Evolutionary conservation across 2,113 vertebrate genomes (phyloP).

Genomic region (Clarias batrachus): DNA sequence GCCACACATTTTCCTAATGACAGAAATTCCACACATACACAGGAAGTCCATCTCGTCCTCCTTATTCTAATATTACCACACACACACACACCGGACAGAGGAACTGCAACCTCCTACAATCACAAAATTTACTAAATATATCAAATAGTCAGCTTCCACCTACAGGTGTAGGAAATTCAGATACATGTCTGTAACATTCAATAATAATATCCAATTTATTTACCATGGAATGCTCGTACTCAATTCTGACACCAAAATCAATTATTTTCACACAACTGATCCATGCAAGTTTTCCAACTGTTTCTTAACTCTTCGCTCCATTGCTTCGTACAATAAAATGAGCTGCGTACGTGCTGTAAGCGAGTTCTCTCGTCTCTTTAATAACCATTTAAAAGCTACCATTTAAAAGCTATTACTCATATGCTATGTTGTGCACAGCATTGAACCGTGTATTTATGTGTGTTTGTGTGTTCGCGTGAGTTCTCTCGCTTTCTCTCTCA

Average conservation of each 20-base stretch:
- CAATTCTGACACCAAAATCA: not conserved
- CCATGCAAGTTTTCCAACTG: not conserved
- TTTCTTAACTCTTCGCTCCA: not conserved
- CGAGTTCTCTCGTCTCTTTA: conserved; percentile 36
- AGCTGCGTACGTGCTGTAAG: conserved; percentile 24
- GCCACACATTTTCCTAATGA: not conserved
- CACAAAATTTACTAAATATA: conserved; percentile 10
- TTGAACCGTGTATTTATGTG: conserved; percentile 7
- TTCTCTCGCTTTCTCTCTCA: conserved; percentile 29
- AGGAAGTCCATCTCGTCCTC: not conserved
- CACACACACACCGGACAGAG: not conserved
- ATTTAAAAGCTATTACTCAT: conserved; percentile 30
- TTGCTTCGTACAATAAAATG: conserved; percentile 16
- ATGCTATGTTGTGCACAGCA: conserved; percentile 36
- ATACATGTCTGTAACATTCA: not conserved
- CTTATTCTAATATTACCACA: not conserved
- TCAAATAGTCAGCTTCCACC: not conserved
- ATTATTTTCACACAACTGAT: conserved; percentile 14
- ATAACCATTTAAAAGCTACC: conserved; percentile 52
- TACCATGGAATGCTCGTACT: not conserved
- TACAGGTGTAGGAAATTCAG: not conserved
- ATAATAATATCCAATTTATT: not conserved
- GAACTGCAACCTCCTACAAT: not conserved
- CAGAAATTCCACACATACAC: conserved; percentile 1
- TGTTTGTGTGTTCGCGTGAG: not conserved